Conservation (phyloP, 2,113 vertebrate genomes). For the Aix galericulata region DNA sequence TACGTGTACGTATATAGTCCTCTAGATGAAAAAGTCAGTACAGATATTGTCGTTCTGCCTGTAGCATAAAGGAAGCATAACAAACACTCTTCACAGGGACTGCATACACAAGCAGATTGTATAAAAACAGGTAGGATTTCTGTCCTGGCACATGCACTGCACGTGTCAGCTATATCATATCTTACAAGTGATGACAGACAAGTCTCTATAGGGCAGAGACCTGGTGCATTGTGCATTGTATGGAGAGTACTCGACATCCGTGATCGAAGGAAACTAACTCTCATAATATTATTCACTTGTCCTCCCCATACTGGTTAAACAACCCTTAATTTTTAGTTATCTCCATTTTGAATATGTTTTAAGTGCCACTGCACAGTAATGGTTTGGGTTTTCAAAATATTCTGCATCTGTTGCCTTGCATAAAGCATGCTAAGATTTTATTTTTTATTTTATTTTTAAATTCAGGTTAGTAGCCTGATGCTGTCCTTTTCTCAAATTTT, state of each 20-base stretch:
- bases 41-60: neutral
- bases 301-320: neutral
- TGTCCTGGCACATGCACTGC: neutral
- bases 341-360: neutral
- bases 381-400: fast-evolving
- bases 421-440: neutral
- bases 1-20: fast-evolving
- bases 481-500: neutral
- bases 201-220: fast-evolving
- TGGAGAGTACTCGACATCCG: neutral
- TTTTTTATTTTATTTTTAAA: neutral
- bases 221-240: fast-evolving
- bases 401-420: neutral
- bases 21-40: fast-evolving
- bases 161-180: fast-evolving
- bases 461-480: neutral
- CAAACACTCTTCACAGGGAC: fast-evolving
- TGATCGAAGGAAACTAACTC: neutral
- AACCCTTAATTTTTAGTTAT: neutral
- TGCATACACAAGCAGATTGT: fast-evolving
- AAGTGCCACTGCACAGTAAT: neutral
- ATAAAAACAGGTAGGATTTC: neutral
- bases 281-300: neutral
- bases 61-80: neutral
- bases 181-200: neutral